These are phyloP conservation scores for Balearica regulorum DNA, from an alignment of 2,797 vertebrate genomes.

Conservation along the genomic window DNA sequence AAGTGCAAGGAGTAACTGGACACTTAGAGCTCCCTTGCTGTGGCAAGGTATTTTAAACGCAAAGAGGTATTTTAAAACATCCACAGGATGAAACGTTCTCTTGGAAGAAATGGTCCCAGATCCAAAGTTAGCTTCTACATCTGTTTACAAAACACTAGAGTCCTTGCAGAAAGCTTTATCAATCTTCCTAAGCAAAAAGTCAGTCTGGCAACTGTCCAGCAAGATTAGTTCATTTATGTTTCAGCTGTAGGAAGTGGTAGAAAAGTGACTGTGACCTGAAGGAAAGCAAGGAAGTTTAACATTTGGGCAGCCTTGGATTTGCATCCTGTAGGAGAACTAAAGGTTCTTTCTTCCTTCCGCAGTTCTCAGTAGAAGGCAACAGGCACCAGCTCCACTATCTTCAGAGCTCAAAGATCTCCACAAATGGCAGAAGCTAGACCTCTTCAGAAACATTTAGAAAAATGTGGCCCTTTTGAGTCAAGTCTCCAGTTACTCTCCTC, in stretches of 20 bases:
- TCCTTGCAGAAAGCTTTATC: background rate
- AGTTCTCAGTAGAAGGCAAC: background rate
- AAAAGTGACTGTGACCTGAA: background rate
- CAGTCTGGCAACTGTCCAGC: background rate
- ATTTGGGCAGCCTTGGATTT: background rate
- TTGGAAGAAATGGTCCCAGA: background rate
- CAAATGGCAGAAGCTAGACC: background rate
- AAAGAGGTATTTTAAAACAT: background rate
- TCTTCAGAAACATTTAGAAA: background rate
- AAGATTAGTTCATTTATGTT: background rate
- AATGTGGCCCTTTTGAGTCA: background rate
- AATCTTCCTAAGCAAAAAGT: background rate
- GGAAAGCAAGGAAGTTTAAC: background rate
- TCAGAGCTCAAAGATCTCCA: background rate
- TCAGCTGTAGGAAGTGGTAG: background rate
- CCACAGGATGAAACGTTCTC: background rate
- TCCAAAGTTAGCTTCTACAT: background rate
- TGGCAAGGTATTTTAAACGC: background rate
- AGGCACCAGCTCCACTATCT: background rate
- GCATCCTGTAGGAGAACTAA: background rate
- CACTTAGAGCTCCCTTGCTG: background rate
- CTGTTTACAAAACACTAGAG: background rate
- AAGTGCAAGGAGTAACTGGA: background rate
- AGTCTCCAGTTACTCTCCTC: background rate
- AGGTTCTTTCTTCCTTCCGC: background rate